Percentiles rank a stretch among this genome's conserved stretches.
Conservation (phyloP, 2,888 invertebrate species). For the Deilephila elpenor region DNA sequence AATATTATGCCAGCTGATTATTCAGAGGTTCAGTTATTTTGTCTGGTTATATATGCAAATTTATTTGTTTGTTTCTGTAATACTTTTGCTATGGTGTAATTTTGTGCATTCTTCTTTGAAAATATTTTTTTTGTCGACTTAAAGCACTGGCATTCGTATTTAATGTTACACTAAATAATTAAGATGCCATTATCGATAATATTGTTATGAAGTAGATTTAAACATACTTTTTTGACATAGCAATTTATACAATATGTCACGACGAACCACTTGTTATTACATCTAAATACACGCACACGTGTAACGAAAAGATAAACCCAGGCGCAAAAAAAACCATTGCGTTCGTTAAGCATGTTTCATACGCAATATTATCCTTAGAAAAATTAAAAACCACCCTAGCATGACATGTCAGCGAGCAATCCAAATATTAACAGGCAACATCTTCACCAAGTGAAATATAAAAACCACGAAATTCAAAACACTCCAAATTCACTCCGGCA, state of each 20-base stretch:
- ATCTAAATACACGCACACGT: too few relatives aligned
- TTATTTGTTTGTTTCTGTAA: neutral
- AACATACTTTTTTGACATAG: too few relatives aligned
- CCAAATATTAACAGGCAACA: slow-evolving; percentile 34
- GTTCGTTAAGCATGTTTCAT: neutral
- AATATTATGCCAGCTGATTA: neutral
- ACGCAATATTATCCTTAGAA: neutral
- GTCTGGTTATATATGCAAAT: neutral
- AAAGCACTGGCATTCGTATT: too few relatives aligned
- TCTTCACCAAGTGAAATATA: slow-evolving; percentile 37
- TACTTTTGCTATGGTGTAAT: neutral
- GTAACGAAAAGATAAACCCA: too few relatives aligned
- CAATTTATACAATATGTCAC: too few relatives aligned
- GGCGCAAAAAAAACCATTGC: too few relatives aligned
- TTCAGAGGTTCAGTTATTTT: slow-evolving; percentile 3
- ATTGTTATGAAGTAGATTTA: too few relatives aligned
- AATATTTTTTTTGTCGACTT: neutral
- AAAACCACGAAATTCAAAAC: slow-evolving; percentile 71
- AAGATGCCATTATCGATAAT: too few relatives aligned
- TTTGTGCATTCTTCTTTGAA: neutral
- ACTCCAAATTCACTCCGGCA: slow-evolving; percentile 73
- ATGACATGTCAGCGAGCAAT: slow-evolving; percentile 43
- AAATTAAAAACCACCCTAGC: neutral
- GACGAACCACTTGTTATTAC: too few relatives aligned
- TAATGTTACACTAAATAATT: too few relatives aligned